phyloP scores from a whole-genome alignment of 2,888 invertebrate genomes.

The Molorchus minor region DNA sequence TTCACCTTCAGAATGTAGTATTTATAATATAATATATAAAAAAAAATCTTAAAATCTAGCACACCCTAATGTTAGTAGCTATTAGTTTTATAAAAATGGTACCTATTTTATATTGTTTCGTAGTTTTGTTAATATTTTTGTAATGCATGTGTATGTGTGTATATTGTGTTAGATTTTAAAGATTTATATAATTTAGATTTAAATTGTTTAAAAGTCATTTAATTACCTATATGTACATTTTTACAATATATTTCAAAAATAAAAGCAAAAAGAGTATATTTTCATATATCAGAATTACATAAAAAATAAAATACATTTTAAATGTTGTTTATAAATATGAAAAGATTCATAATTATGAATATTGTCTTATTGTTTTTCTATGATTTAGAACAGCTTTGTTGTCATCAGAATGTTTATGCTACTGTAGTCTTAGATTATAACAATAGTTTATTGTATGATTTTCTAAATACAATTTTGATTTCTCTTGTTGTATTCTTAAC shows the following conservation, averaged over 20 bases:
- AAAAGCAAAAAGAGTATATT: slow-evolving; percentile 35
- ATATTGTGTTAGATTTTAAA: slow-evolving; percentile 47
- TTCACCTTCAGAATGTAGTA: slow-evolving; percentile 24
- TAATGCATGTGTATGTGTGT: slow-evolving; percentile 41
- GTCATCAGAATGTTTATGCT: slow-evolving; percentile 47
- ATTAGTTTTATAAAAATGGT: slow-evolving; percentile 14
- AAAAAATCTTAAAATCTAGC: slow-evolving; percentile 40
- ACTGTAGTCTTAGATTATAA: slow-evolving; percentile 43
- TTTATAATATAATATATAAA: slow-evolving; percentile 18
- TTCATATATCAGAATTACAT: slow-evolving; percentile 33
- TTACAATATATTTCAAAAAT: slow-evolving; percentile 32
- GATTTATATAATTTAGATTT: slow-evolving; percentile 36
- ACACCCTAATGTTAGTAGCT: slow-evolving; percentile 31
- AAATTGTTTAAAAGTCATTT: slow-evolving; percentile 15
- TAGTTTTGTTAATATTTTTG: slow-evolving; percentile 29
- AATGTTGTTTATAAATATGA: slow-evolving; percentile 11
- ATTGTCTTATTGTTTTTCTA: slow-evolving; percentile 25
- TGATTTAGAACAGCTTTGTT: slow-evolving; percentile 39
- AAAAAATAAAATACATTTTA: slow-evolving; percentile 9
- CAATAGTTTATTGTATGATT: slow-evolving; percentile 47
- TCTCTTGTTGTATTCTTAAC: slow-evolving; percentile 28
- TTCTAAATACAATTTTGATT: slow-evolving; percentile 53
- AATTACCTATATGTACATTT: slow-evolving; percentile 34
- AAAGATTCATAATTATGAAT: slow-evolving; percentile 16
- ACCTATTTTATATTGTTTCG: slow-evolving; percentile 15